These are phyloP conservation scores for Ennomos fuscantarius DNA, from an alignment of 2,888 invertebrate species.

Conservation along the genomic window DNA sequence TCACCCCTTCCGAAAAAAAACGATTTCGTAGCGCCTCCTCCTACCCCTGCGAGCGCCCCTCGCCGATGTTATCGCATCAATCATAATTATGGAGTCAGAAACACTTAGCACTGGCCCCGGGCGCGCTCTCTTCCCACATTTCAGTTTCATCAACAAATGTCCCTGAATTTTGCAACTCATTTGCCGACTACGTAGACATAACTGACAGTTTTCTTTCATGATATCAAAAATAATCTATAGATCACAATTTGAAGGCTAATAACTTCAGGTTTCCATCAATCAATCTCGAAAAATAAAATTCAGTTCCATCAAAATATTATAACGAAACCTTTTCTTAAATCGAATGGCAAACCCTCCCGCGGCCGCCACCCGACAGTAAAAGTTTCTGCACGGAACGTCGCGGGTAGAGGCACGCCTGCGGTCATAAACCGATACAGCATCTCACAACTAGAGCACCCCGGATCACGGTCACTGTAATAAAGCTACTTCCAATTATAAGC, in stretches of 20 bases:
- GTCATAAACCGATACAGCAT: slow-evolving; percentile 10
- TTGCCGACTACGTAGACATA: slow-evolving; percentile 27
- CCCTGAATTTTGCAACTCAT: slow-evolving; percentile 35
- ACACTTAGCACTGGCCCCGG: slow-evolving; percentile 28
- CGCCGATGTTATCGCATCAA: slow-evolving; percentile 28
- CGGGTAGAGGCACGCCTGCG: background rate
- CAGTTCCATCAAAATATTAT: slow-evolving; percentile 1
- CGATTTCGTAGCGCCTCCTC: slow-evolving; percentile 13
- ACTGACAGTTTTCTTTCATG: slow-evolving; percentile 15
- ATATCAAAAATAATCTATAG: slow-evolving; percentile 13
- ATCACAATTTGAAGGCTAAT: slow-evolving; percentile 11
- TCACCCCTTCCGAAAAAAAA: slow-evolving; percentile 18
- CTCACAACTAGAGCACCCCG: background rate
- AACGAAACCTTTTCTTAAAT: slow-evolving; percentile 6
- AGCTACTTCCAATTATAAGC: slow-evolving; percentile 6
- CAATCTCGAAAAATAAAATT: slow-evolving; percentile 6
- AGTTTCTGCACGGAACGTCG: background rate
- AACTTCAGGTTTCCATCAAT: slow-evolving; percentile 12
- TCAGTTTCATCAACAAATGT: slow-evolving; percentile 39
- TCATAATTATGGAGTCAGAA: slow-evolving; percentile 37
- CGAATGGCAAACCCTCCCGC: background rate
- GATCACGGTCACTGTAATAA: slow-evolving; percentile 5
- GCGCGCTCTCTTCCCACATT: slow-evolving; percentile 28
- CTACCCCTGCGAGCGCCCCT: background rate
- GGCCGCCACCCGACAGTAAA: slow-evolving; percentile 7